Base-by-base conservation (phyloP, 2,888 invertebrate genomes). In the Tachina grossa region DNA sequence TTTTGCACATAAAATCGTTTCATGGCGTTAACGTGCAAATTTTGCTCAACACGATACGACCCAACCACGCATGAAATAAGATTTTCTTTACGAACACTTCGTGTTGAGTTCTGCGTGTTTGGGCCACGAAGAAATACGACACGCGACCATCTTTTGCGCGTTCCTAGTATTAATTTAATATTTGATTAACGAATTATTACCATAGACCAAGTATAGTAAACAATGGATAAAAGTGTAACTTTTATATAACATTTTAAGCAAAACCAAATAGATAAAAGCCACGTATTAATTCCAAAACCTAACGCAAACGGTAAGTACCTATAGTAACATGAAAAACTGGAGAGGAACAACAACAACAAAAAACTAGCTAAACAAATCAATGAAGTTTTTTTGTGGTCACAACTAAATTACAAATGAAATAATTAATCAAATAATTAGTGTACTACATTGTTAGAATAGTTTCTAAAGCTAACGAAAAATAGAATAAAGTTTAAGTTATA, bases 141-240 rank as follows among this genome's bases (percentile, higher is more conserved):
- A 31, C 31, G 31, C 6, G 31, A 0, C 31, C 31, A 31, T 68
- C 10, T 49, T 14, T 10, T 41, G 31, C 53, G 13, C 19, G 9
- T 47, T 57, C 39, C 63, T 47, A 49, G 61, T 76, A 76, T 53
- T 65, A 76, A 61, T 61, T 61, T 76, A 76, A 65, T 71, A 65
- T 77, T 77, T 83, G 51, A 71, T 63, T 51, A 83, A 82, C 10
- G 9, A 82, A 65, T 65, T 71, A 65, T 65, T 71, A 63, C 22
- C 63, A 63, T 31, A 6, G 6, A 31, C 31, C 31, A 69, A 82
- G 61, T 76, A 39, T 65, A 63, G 45, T 39, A 43, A 82, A 71
- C 63, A 78, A 83, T 83, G 61, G n/a, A 14, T 71, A 53, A 61
- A 61, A 19, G 10, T 11, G 41, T n/a, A 31, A 16, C 8, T 51